Evolutionary conservation across 2,888 invertebrate species (phyloP).

Genomic region (Odontocerum albicorne): DNA sequence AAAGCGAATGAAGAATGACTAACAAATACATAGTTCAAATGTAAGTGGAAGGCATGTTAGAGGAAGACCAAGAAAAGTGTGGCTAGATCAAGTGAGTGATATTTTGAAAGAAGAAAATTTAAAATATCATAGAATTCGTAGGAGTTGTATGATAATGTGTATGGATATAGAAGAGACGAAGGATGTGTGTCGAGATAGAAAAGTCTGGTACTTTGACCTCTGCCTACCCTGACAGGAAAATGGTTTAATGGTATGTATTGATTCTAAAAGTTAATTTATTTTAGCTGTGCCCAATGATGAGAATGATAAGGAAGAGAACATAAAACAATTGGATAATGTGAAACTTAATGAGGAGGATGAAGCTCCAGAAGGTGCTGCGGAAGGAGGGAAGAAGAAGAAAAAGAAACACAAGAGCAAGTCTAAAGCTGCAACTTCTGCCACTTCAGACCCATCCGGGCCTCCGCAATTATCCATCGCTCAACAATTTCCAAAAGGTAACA

Average conservation of each 20-base stretch:
- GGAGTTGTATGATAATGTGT: too few species aligned
- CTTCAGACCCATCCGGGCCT: conserved; percentile 76
- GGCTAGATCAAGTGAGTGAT: too few species aligned
- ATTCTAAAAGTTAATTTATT: neutral
- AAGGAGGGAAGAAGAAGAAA: conserved; percentile 68
- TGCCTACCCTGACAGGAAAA: too few species aligned
- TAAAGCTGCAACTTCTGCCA: conserved; percentile 47
- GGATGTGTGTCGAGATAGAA: too few species aligned
- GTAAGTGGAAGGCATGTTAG: too few species aligned
- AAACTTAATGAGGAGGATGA: conserved; percentile 58
- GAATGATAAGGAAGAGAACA: conserved; percentile 19
- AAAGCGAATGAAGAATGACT: too few species aligned
- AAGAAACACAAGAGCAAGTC: conserved; percentile 60
- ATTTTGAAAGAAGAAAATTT: too few species aligned
- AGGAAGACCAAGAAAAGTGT: too few species aligned
- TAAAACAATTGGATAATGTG: conserved; percentile 21
- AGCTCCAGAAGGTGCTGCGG: conserved; percentile 55
- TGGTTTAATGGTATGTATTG: neutral
- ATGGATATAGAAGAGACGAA: too few species aligned
- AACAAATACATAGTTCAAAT: too few species aligned
- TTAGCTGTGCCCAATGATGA: neutral
- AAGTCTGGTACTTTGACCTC: too few species aligned
- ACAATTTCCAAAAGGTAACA: conserved; percentile 81
- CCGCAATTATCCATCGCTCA: conserved; percentile 87
- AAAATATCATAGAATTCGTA: too few species aligned